Conservation (phyloP, 64 coral and sea anemone species). For the Montipora capricornis region DNA sequence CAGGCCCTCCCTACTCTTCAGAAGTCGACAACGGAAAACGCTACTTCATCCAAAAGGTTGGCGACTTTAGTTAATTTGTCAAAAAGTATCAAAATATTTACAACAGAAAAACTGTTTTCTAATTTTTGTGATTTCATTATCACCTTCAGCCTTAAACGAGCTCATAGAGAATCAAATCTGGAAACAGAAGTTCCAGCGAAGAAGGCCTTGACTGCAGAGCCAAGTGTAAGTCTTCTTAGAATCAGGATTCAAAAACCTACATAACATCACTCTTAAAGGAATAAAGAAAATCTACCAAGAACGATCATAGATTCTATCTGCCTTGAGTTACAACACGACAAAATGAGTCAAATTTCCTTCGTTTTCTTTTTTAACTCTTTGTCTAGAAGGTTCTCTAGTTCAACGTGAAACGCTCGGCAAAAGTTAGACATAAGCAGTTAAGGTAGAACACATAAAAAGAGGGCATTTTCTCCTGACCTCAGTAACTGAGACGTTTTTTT, state of each 20-base stretch:
- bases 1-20: not conserved
- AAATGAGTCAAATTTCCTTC: too few relatives aligned
- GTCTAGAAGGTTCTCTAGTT: too few relatives aligned
- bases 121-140: not conserved
- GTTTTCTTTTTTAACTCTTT: too few relatives aligned
- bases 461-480: too few relatives aligned
- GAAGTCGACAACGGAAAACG: not conserved
- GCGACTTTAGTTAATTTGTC: not conserved
- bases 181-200: not conserved
- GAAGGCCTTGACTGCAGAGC: not conserved
- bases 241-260: too few relatives aligned
- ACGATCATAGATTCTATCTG: too few relatives aligned
- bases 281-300: too few relatives aligned
- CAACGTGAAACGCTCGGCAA: too few relatives aligned
- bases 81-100: not conserved
- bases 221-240: slow-evolving; percentile 7
- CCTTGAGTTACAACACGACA: too few relatives aligned
- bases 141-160: slow-evolving; percentile 16
- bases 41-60: not conserved
- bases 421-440: too few relatives aligned
- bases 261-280: not conserved
- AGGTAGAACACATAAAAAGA: not conserved
- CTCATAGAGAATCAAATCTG: not conserved
- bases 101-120: not conserved
- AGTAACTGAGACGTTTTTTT: not conserved